Conservation (phyloP, 1,140 invertebrate genomes). For the Liolophura sinensis region DNA sequence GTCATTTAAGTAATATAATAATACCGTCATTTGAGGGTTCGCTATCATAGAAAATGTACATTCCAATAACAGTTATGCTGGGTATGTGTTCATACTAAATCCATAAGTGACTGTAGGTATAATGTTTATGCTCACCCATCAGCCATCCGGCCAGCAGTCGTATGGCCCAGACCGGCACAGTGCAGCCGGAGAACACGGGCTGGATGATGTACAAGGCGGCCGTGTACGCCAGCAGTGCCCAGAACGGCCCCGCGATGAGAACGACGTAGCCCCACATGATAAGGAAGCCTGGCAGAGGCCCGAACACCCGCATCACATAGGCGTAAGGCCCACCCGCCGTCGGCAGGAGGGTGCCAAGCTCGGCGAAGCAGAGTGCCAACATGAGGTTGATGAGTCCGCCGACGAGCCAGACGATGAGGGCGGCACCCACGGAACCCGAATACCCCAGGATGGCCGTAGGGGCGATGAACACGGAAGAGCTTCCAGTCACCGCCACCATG, state of each 20-base stretch:
- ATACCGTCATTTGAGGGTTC: too few species aligned
- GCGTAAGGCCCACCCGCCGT: constrained; percentile 97
- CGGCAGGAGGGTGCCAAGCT: constrained; percentile 89
- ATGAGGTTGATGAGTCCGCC: constrained; percentile 77
- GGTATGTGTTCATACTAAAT: too few species aligned
- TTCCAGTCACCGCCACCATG: constrained; percentile 47
- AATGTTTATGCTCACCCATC: constrained; percentile 34
- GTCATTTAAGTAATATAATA: too few species aligned
- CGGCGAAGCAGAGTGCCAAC: constrained; percentile 93
- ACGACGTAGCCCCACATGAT: constrained; percentile 83
- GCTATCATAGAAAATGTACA: too few species aligned
- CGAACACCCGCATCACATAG: constrained; percentile 90
- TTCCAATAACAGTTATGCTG: too few species aligned
- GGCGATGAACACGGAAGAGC: constrained; percentile 46
- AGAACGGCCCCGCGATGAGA: constrained; percentile 74
- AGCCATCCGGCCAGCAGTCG: constrained; percentile 44
- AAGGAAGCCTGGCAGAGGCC: constrained; percentile 83
- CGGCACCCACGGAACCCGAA: constrained; percentile 52
- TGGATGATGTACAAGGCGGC: constrained; percentile 48
- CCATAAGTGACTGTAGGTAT: too few species aligned
- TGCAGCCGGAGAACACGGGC: constrained; percentile 40
- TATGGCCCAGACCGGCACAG: constrained; percentile 27
- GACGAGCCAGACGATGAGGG: constrained; percentile 87
- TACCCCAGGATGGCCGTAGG: constrained; percentile 35
- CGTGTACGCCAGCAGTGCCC: constrained; percentile 46